Conservation (phyloP, 2,113 vertebrate species). For the Daboia siamensis region DNA sequence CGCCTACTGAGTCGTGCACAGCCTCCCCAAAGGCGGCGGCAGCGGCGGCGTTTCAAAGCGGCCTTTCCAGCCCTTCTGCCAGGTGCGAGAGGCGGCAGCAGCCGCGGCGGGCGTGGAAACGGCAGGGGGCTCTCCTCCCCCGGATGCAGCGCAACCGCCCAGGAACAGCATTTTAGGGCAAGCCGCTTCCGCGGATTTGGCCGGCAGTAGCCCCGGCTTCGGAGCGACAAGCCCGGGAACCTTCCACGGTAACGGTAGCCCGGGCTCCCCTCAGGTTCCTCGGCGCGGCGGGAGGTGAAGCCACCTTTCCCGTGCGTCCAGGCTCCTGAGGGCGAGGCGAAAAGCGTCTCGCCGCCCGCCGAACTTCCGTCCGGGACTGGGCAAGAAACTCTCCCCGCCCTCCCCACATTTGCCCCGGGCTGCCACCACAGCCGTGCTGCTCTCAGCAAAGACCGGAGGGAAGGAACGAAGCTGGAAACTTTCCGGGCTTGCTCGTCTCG, state of each 20-base stretch:
- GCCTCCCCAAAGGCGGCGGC: neutral
- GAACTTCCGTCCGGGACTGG: neutral
- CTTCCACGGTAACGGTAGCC: neutral
- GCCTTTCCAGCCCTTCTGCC: neutral
- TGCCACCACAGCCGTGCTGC: no score
- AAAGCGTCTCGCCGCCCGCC: neutral
- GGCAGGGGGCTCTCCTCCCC: neutral
- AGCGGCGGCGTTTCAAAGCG: neutral
- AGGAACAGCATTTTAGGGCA: slow-evolving; percentile 26
- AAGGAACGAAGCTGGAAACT: neutral
- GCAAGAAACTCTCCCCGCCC: neutral
- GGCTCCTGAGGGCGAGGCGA: neutral
- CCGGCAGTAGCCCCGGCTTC: neutral
- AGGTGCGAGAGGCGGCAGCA: slow-evolving; percentile 5
- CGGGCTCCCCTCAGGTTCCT: neutral
- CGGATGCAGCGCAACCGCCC: slow-evolving; percentile 27
- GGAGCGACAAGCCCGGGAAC: neutral
- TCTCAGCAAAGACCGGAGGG: neutral
- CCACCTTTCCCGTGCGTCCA: neutral
- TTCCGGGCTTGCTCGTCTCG: neutral
- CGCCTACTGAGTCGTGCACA: neutral
- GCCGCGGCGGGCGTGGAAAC: neutral
- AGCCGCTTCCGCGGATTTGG: neutral
- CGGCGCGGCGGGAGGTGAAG: neutral
- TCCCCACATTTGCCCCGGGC: neutral